Percentiles rank a stretch among this genome's conserved stretches.
Evolutionary conservation across 2,797 vertebrate genomes (phyloP).

Genomic region (Adelosebastes latens): DNA sequence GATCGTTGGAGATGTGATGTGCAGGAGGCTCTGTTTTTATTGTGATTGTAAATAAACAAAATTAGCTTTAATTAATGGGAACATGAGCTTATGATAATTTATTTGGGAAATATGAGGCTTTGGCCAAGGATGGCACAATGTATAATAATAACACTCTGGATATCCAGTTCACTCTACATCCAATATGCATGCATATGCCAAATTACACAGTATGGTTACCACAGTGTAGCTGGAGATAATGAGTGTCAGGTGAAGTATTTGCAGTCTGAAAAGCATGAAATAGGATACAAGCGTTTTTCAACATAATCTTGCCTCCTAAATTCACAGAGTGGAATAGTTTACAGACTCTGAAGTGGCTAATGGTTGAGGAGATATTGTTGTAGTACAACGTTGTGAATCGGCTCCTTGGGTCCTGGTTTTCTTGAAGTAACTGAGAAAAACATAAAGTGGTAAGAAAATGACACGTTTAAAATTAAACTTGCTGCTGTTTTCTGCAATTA

Average conservation of each 20-base stretch:
- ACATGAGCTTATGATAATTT: slow-evolving; percentile 11
- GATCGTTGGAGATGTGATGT: slow-evolving; percentile 11
- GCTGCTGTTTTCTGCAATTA: background rate
- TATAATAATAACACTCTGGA: background rate
- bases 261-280: slow-evolving; percentile 43
- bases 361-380: slow-evolving; percentile 11
- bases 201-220: slow-evolving; percentile 9
- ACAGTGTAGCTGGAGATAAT: background rate
- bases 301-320: slow-evolving; percentile 1
- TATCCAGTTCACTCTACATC: slow-evolving; percentile 6
- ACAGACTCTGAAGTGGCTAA: slow-evolving; percentile 4
- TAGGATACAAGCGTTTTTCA: background rate
- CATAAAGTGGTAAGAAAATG: background rate
- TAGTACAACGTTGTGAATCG: background rate
- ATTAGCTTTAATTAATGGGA: slow-evolving; percentile 19
- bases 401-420: background rate
- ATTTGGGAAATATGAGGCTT: background rate
- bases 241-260: slow-evolving; percentile 21
- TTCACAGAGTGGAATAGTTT: slow-evolving; percentile 3
- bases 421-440: background rate
- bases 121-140: background rate
- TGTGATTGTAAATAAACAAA: slow-evolving; percentile 31
- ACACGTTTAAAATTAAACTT: background rate
- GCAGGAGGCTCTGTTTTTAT: slow-evolving; percentile 1
- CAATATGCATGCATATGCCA: slow-evolving; percentile 17